Evolutionary conservation across 2,113 vertebrate species (phyloP).

Genomic region (Cynocephalus volans): DNA sequence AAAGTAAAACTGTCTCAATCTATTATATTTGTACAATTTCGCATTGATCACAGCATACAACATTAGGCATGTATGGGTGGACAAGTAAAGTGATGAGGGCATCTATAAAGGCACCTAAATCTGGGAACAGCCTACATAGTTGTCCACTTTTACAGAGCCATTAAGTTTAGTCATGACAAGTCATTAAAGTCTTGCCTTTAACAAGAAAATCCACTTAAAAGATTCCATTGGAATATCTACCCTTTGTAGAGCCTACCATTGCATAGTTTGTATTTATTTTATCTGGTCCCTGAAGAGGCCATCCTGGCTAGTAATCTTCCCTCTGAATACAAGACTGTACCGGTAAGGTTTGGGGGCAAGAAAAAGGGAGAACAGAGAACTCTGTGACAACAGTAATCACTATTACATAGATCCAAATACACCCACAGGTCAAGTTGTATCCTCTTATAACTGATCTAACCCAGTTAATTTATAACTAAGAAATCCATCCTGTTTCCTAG

Average conservation of each 20-base stretch:
- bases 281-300: neutral
- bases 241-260: neutral
- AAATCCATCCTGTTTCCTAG: neutral
- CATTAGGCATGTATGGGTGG: neutral
- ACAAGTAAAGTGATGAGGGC: neutral
- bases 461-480: constrained; percentile 42
- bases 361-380: constrained; percentile 20
- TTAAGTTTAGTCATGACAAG: constrained; percentile 29
- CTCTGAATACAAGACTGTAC: constrained; percentile 43
- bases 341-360: neutral
- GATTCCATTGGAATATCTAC: neutral
- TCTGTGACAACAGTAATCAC: constrained; percentile 6
- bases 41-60: neutral
- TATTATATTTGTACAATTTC: neutral
- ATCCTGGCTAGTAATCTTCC: neutral
- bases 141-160: constrained; percentile 13
- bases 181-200: constrained; percentile 15
- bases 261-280: constrained; percentile 12
- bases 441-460: constrained; percentile 33
- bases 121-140: neutral
- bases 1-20: neutral
- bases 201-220: constrained; percentile 46
- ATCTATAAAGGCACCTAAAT: constrained; percentile 9
- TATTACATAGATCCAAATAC: constrained; percentile 43
- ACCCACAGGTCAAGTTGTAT: constrained; percentile 34